Conservation (phyloP, 2,888 invertebrate species). For the Ethmia dodecea region DNA sequence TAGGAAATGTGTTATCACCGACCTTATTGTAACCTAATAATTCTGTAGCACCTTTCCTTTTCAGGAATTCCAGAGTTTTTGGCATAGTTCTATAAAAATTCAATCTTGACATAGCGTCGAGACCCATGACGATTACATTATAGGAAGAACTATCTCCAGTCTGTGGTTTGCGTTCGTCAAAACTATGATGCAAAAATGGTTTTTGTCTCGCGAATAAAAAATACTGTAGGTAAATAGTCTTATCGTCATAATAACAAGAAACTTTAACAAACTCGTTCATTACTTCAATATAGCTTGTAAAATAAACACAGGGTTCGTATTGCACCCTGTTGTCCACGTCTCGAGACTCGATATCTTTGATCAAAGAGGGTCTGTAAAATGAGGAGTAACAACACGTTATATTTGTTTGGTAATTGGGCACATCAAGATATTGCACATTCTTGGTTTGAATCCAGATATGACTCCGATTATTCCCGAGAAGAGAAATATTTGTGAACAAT, state of each 20-base stretch:
- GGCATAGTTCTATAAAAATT: conserved; percentile 93
- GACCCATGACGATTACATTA: conserved; percentile 88
- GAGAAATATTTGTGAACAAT: conserved; percentile 48
- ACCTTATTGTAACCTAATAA: conserved; percentile 95
- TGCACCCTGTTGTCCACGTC: conserved; percentile 64
- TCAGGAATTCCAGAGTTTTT: conserved; percentile 79
- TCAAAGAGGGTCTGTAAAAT: conserved; percentile 73
- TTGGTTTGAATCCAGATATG: conserved; percentile 74
- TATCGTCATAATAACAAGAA: conserved; percentile 71
- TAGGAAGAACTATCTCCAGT: conserved; percentile 47
- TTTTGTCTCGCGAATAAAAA: conserved; percentile 80
- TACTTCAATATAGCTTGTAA: conserved; percentile 59
- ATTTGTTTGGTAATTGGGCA: conserved; percentile 52
- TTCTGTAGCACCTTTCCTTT: conserved; percentile 82
- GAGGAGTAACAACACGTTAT: conserved; percentile 80
- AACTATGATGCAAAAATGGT: conserved; percentile 25
- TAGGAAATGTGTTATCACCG: conserved; percentile 96
- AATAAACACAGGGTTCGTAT: conserved; percentile 68
- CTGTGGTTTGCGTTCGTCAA: too few species aligned
- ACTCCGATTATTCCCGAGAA: conserved; percentile 77
- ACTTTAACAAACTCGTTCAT: conserved; percentile 83
- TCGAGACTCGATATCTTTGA: conserved; percentile 59
- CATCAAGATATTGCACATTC: conserved; percentile 65
- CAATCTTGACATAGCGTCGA: conserved; percentile 91
- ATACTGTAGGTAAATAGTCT: conserved; percentile 80